Conservation (phyloP, 2,113 vertebrate genomes). For the Mus spicilegus region DNA sequence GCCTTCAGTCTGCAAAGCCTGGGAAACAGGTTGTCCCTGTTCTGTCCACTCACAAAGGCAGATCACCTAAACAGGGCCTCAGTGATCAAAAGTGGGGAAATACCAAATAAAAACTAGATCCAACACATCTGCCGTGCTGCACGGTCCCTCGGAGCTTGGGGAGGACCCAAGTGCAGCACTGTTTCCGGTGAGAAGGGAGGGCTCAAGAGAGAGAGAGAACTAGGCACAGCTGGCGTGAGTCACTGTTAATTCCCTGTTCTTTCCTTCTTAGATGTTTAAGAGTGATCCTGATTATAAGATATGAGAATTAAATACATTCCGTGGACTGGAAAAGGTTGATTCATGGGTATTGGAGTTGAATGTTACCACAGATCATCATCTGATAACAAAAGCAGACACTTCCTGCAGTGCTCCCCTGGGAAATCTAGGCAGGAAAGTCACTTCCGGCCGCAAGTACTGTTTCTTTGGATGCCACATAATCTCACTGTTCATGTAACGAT, state of each 20-base stretch:
- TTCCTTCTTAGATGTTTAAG: background rate
- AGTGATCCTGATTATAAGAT: background rate
- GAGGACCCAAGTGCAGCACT: background rate
- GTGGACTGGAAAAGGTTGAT: background rate
- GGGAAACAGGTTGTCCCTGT: background rate
- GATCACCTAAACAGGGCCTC: background rate
- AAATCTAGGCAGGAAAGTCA: background rate
- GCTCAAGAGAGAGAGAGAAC: background rate
- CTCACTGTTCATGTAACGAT: fast-evolving
- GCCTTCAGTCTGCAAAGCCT: background rate
- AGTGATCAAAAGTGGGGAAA: background rate
- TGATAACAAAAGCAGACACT: background rate
- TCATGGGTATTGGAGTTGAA: background rate
- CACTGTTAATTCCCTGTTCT: background rate
- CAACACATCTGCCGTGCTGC: background rate
- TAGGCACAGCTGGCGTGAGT: background rate
- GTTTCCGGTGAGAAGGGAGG: background rate
- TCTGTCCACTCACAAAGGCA: background rate
- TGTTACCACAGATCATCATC: no score
- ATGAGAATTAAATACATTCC: background rate
- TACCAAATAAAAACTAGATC: conserved; percentile 9
- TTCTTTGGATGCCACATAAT: background rate
- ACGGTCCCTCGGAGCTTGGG: background rate
- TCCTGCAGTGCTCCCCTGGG: background rate
- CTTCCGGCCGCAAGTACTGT: background rate